Conservation (phyloP, 2,888 invertebrate species). For the Chromoteleia sp. region DNA sequence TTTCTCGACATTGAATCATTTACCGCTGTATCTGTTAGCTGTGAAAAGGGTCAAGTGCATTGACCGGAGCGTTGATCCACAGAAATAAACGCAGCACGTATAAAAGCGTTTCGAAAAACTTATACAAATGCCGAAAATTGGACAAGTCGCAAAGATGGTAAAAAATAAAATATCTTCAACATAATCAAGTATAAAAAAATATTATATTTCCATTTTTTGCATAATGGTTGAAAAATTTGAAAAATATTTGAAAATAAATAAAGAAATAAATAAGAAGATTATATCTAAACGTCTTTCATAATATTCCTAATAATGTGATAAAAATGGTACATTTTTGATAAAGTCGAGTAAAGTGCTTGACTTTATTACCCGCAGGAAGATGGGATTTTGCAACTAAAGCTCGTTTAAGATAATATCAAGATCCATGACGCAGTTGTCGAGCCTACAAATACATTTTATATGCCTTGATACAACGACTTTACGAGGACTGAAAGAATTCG, state of each 20-base stretch:
- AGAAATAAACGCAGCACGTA: constrained; percentile 7
- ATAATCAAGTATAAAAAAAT: too few species aligned
- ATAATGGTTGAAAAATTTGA: too few species aligned
- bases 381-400: constrained; percentile 36
- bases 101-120: constrained; percentile 1
- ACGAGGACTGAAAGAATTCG: not conserved
- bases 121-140: constrained; percentile 7
- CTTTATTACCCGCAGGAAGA: constrained; percentile 11
- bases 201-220: too few species aligned
- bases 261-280: too few species aligned
- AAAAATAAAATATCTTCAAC: not conserved
- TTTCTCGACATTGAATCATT: constrained; percentile 28
- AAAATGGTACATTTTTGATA: constrained; percentile 15
- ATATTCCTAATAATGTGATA: constrained; percentile 21
- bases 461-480: constrained; percentile 17
- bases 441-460: constrained; percentile 21
- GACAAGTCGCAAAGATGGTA: not conserved
- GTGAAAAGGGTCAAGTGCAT: constrained; percentile 48
- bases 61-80: constrained; percentile 29
- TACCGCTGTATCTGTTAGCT: constrained; percentile 17
- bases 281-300: not conserved
- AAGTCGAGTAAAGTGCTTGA: constrained; percentile 2
- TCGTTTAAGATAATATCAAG: constrained; percentile 38
- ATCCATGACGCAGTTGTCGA: constrained; percentile 16
- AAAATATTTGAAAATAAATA: too few species aligned